Percentiles rank a stretch among this genome's conserved stretches.
These are phyloP conservation scores for Antheraea mylitta DNA, from an alignment of 1,140 invertebrate genomes.

Conservation along the genomic window DNA sequence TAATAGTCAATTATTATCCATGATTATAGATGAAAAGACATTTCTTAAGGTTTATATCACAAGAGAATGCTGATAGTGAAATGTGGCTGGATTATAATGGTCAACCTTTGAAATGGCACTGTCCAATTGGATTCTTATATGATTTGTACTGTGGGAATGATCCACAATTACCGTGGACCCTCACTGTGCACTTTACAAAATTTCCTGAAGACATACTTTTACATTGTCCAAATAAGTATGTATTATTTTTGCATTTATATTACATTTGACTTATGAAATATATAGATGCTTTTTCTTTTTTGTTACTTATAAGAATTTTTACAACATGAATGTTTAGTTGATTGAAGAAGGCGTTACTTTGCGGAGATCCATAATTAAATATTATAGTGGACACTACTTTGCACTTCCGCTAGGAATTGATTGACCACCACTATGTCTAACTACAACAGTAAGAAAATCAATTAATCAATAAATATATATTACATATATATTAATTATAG, in stretches of 20 bases:
- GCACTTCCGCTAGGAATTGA: no score
- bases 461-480: no score
- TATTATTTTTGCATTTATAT: background rate
- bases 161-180: constrained; percentile 92
- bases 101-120: constrained; percentile 96
- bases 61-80: constrained; percentile 90
- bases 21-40: constrained; percentile 90
- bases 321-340: no score
- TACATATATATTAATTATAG: no score
- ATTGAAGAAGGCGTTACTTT: no score
- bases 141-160: constrained; percentile 87
- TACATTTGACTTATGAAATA: background rate
- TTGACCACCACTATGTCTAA: no score
- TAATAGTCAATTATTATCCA: background rate
- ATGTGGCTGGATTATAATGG: constrained; percentile 98
- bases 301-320: background rate
- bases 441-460: no score
- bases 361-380: no score
- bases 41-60: constrained; percentile 90
- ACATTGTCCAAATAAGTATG: constrained; percentile 88
- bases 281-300: background rate
- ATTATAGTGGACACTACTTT: no score
- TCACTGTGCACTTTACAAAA: constrained; percentile 97
- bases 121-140: constrained; percentile 96
- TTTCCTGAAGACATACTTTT: constrained; percentile 91